Percentiles rank a stretch among this genome's conserved stretches.
phyloP scores from a whole-genome alignment of 2,113 vertebrate species.

The Opisthocomus hoazin region DNA sequence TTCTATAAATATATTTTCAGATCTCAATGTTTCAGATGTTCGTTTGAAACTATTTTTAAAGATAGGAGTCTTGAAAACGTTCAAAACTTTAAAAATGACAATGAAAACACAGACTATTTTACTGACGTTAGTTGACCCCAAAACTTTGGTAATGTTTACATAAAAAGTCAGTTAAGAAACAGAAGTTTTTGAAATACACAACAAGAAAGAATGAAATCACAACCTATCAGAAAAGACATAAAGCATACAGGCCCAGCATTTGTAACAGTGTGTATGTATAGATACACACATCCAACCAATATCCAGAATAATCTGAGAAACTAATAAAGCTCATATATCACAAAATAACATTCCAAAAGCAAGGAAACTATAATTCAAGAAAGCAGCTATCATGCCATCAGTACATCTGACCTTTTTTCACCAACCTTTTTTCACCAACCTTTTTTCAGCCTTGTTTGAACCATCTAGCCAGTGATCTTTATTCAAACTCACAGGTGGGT shows the following conservation, averaged over 20 bases:
- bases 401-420: background rate
- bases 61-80: background rate
- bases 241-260: background rate
- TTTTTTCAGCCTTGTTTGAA: background rate
- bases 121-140: background rate
- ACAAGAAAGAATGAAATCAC: background rate
- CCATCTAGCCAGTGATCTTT: background rate
- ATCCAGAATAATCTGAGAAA: background rate
- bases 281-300: background rate
- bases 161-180: background rate
- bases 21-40: background rate
- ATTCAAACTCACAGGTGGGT: background rate
- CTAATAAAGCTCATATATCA: background rate
- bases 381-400: background rate
- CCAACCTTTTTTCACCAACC: background rate
- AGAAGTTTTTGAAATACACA: background rate
- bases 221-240: background rate
- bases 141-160: background rate
- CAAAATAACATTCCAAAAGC: background rate
- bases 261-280: background rate
- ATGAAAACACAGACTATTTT: background rate
- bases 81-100: background rate
- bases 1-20: background rate
- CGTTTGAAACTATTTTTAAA: background rate
- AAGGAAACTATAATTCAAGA: background rate